These are phyloP conservation scores for Chiropotes sagulatus DNA, from an alignment of 2,797 vertebrate genomes.

Conservation along the genomic window DNA sequence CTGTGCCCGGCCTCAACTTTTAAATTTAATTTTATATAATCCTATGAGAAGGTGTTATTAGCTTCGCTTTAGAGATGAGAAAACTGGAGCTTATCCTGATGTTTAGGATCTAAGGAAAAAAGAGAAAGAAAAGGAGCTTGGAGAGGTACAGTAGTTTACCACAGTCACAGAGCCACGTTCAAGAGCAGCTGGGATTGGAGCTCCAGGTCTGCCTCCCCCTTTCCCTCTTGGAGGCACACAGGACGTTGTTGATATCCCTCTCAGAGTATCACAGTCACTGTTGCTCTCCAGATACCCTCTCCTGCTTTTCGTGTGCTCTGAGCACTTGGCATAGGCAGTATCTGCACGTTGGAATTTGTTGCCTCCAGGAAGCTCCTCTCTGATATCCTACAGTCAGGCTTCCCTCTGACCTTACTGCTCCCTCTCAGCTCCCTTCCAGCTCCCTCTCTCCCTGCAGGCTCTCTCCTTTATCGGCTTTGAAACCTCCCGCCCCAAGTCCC, in stretches of 20 bases:
- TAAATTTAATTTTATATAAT: background rate
- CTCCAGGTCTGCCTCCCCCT: background rate
- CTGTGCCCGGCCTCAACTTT: background rate
- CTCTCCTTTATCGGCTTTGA: background rate
- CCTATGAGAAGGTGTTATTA: background rate
- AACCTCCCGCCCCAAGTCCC: background rate
- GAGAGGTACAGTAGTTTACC: background rate
- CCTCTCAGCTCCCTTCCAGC: background rate
- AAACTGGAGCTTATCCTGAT: background rate
- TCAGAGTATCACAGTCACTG: background rate
- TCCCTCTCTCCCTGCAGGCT: background rate
- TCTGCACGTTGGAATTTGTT: background rate
- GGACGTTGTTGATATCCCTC: background rate
- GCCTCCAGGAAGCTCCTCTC: background rate
- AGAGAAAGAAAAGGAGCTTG: background rate
- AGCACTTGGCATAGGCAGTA: background rate
- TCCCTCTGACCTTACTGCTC: background rate
- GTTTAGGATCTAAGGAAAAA: too few relatives aligned
- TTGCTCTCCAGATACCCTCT: background rate
- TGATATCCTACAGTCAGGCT: too few relatives aligned
- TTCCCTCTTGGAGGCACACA: rapidly evolving
- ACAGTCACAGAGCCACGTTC: background rate
- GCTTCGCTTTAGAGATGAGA: background rate
- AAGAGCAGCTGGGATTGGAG: background rate
- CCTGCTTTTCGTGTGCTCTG: too few relatives aligned